phyloP scores from a whole-genome alignment of 2,113 vertebrate species.

The Reinhardtius hippoglossoides region DNA sequence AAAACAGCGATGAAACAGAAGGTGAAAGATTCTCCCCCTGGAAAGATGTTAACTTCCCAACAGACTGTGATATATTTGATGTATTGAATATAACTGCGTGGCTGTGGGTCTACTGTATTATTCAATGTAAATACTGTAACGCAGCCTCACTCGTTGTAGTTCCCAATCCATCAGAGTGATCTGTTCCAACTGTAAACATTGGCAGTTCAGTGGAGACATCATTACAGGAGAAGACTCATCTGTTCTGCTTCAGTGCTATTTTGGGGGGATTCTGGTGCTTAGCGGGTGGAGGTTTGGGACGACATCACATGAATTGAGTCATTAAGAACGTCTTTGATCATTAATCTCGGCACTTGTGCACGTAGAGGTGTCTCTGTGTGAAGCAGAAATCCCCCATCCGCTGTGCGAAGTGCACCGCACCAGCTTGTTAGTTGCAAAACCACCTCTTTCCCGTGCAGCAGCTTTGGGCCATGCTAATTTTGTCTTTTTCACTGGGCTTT shows the following conservation, averaged over 20 bases:
- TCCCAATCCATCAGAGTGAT: constrained; percentile 39
- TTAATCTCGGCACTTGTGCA: constrained; percentile 7
- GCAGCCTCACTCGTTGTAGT: constrained; percentile 3
- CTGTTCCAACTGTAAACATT: constrained; percentile 14
- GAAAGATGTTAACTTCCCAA: background rate
- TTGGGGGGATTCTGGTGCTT: background rate
- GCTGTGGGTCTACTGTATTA: background rate
- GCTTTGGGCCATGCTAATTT: constrained; percentile 55
- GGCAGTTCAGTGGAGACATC: constrained; percentile 3
- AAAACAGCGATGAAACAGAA: constrained; percentile 7
- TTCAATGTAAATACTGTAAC: constrained; percentile 7
- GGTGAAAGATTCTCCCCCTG: background rate
- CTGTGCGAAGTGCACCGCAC: background rate
- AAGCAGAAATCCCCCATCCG: constrained; percentile 27
- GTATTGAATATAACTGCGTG: background rate
- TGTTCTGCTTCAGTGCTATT: background rate
- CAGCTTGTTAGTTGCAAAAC: constrained; percentile 48
- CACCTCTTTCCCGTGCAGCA: constrained; percentile 28
- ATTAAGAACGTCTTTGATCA: constrained; percentile 28
- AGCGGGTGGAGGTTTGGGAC: constrained; percentile 7
- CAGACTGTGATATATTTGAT: constrained; percentile 8
- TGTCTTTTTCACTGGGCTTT: constrained; percentile 66
- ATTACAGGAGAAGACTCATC: constrained; percentile 25
- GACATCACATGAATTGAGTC: constrained; percentile 7
- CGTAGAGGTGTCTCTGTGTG: constrained; percentile 25